Base-by-base conservation (phyloP, 2,888 invertebrate species). In the Drosophila affinis region DNA sequence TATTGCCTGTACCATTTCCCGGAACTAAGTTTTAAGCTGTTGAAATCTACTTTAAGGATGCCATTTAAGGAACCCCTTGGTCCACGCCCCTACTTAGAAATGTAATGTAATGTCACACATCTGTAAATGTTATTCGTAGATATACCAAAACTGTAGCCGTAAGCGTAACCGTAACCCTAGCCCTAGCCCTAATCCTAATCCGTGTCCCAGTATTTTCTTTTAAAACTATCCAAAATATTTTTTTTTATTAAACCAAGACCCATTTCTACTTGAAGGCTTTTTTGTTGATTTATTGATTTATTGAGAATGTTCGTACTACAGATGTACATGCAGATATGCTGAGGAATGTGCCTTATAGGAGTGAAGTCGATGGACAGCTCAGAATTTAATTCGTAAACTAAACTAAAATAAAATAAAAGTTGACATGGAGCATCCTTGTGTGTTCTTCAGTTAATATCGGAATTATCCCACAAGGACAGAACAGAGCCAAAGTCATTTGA, bases 71-170 rank as follows among this genome's bases (percentile, higher is more conserved):
- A 21, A 3, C n/a, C n/a, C n/a, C 7, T 7, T n/a, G 29, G 51
- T 55, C 32, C 59, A 55, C 69, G 51, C 71, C 69, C 51, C 68
- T 68, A 61, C 56, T 18, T 63, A 68, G 57, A 10, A 47, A 49
- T 55, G 71, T 62, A 65, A 46, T 71, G 24, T 5, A 24, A 24
- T 24, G 21, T 21, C 21, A 21, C 39, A 39, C 39, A 57, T 49
- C 56, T 73, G 63, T 78, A 67, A 78, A 76, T 74, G 69, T 79
- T 74, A 59, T 68, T 72, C 68, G 59, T 76, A 72, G 69, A 62
- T 79, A 57, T 68, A 52, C 60, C 61, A 53, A 61, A 39, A 59
- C 32, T 67, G 63, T 65, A 86, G 21, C 57, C 18, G 21, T 71
- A 73, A 71, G 71, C 74, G 53, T 54, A 67, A 53, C 64, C 74